Evolutionary conservation across 2,888 invertebrate genomes (phyloP).

Genomic region (Salticus scenicus): DNA sequence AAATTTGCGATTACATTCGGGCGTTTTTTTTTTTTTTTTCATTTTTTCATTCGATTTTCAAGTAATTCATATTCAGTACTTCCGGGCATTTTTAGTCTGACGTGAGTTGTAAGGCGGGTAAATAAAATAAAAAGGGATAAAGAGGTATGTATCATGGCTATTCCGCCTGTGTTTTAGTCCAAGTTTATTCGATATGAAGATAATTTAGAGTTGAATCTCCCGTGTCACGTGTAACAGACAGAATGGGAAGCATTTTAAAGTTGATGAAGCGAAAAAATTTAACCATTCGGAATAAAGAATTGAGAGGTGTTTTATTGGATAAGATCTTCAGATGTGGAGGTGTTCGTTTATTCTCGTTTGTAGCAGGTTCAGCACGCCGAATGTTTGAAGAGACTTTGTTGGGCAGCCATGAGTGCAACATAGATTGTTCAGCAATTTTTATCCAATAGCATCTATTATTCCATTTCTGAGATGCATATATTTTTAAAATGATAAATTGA

Average conservation of each 20-base stretch:
- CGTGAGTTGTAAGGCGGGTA: background rate
- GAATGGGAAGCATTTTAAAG: constrained; percentile 13
- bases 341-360: no score
- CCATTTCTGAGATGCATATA: no score
- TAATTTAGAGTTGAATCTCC: background rate
- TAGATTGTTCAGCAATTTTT: no score
- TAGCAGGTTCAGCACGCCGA: no score
- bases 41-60: background rate
- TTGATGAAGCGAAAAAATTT: background rate
- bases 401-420: no score
- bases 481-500: no score
- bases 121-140: constrained; percentile 4
- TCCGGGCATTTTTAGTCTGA: constrained; percentile 31
- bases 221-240: constrained; percentile 44
- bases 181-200: background rate
- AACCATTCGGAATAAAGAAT: constrained; percentile 10
- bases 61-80: constrained; percentile 67
- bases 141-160: background rate
- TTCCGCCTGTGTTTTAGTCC: background rate
- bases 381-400: no score
- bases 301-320: background rate
- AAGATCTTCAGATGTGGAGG: no score
- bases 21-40: constrained; percentile 26
- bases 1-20: constrained; percentile 10
- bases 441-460: no score